Evolutionary conservation across 1,140 invertebrate species (phyloP).

Genomic region (Eubasilissa regina): DNA sequence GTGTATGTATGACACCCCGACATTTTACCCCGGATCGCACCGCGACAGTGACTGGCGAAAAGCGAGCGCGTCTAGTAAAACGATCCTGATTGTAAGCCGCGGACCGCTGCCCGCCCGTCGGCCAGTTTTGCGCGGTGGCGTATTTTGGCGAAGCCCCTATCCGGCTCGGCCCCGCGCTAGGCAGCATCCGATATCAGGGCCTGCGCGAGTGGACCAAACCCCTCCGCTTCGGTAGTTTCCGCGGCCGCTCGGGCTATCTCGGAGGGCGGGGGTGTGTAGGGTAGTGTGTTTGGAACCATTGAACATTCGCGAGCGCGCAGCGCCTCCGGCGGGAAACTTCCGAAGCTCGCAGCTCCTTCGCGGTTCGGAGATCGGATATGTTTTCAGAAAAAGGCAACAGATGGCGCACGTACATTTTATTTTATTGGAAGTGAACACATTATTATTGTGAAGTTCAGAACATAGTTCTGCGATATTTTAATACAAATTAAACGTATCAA

Average conservation of each 20-base stretch:
- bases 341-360: not conserved
- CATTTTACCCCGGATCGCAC: conserved; percentile 1
- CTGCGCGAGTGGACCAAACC: not conserved
- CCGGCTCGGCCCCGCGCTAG: not conserved
- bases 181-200: conserved; percentile 8
- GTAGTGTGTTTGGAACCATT: not conserved
- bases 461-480: no score
- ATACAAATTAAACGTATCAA: no score
- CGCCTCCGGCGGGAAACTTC: not conserved
- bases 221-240: not conserved
- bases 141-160: not conserved
- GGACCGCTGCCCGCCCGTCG: not conserved
- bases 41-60: not conserved
- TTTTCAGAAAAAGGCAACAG: not conserved
- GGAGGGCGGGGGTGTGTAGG: not conserved
- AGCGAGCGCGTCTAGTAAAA: not conserved
- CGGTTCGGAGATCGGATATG: not conserved
- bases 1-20: not conserved
- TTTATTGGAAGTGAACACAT: no score
- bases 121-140: not conserved
- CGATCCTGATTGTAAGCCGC: not conserved
- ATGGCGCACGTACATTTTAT: no score
- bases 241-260: not conserved
- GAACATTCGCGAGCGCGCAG: not conserved
- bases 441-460: no score